Evolutionary conservation across 2,113 vertebrate species (phyloP), one percentile per base, ranked within the genome.

Genomic region (Tragelaphus strepsiceros): DNA sequence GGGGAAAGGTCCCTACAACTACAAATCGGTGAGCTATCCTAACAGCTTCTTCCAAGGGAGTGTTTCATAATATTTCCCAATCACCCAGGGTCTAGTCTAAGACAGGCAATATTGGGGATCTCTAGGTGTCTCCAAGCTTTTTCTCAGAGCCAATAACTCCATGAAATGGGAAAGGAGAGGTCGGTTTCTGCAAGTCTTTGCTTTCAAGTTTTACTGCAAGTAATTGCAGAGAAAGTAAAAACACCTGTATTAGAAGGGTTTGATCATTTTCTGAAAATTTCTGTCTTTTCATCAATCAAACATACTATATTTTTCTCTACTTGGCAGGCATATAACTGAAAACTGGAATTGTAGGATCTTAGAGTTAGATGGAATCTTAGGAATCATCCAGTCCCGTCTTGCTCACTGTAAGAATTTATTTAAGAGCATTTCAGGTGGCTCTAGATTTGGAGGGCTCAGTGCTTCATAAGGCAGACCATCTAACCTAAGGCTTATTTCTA

Each of bases 1-100:
- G 98, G 98, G 98, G 98, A 98, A 98, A 98, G 98, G 97, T 99
- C 93, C 1, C 85, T 43, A 0, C 96, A 95, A 14, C 80, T 43
- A 35, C 0, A 78, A 86, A 62, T 96, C 4, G n/a, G 93, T 91
- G 93, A 97, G 97, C 96, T 97, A 91, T 14, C 74, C 28, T 30
- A 92, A 96, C 95, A 91, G 93, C 81, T 90, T 93, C 62, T 97
- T 97, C 96, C 39, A 26, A 16, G 58, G 46, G 98, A 97, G 98
- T 98, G 98, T 99, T 99, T 98, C 98, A 98, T 98, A 98, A 98
- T 30, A 19, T 24, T 93, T 28, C 24, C 71, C 81, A 26, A 32
- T 97, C 98, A 97, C 83, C 96, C 93, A 95, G 91, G 90, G 97
- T 97, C 97, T 98, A 6, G 90, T 86, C 94, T 96, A 98, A 97